Conservation (phyloP, 2,797 vertebrate genomes). For the Myoxocephalus aenaeus region DNA sequence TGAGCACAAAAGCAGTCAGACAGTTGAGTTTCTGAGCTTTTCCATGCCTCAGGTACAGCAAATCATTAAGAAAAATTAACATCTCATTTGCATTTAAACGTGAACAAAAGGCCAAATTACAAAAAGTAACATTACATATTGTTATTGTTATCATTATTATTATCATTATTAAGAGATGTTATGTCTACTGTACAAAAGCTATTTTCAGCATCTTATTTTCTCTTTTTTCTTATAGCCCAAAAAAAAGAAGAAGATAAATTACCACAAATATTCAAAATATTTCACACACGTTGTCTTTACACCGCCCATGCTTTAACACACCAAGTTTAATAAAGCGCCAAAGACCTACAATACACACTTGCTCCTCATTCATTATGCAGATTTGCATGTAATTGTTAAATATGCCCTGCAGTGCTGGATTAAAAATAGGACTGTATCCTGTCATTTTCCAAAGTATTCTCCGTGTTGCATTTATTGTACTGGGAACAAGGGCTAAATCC, state of each 20-base stretch:
- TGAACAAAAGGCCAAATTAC: slow-evolving; percentile 49
- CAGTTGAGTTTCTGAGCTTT: slow-evolving; percentile 72
- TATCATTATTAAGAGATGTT: neutral
- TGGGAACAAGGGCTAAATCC: slow-evolving; percentile 76
- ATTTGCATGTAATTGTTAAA: slow-evolving; percentile 89
- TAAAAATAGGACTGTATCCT: slow-evolving; percentile 86
- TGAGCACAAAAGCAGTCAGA: slow-evolving; percentile 80
- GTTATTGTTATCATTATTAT: slow-evolving; percentile 20
- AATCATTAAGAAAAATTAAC: slow-evolving; percentile 86
- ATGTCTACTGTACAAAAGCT: neutral
- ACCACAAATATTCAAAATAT: slow-evolving; percentile 12
- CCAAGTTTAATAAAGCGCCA: slow-evolving; percentile 75
- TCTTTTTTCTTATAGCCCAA: neutral
- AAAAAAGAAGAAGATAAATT: neutral
- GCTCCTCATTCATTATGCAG: slow-evolving; percentile 91
- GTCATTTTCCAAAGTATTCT: slow-evolving; percentile 78
- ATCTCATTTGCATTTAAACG: slow-evolving; percentile 84
- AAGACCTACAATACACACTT: slow-evolving; percentile 80
- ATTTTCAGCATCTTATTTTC: neutral
- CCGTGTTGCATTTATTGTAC: slow-evolving; percentile 76
- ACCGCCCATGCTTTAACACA: slow-evolving; percentile 55
- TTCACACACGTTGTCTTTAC: slow-evolving; percentile 14
- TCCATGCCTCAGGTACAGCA: slow-evolving; percentile 77
- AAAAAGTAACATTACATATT: slow-evolving; percentile 11
- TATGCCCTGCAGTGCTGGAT: slow-evolving; percentile 89